phyloP scores from a whole-genome alignment of 2,113 vertebrate genomes.

The Pica pica region DNA sequence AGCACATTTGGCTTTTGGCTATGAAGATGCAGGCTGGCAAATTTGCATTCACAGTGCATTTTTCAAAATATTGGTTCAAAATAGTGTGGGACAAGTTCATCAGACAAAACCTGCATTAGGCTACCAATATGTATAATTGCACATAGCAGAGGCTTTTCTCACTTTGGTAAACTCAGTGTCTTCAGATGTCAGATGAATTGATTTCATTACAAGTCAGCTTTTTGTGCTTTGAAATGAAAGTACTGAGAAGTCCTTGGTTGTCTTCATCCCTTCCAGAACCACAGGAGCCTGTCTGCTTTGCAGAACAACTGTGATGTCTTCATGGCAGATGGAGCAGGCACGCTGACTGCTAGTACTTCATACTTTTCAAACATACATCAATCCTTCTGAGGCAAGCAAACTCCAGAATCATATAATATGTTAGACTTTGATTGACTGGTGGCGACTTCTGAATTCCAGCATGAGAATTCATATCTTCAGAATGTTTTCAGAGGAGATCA shows the following conservation, averaged over 20 bases:
- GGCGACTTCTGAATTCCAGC: background rate
- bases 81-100: background rate
- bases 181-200: background rate
- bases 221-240: background rate
- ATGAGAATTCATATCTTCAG: background rate
- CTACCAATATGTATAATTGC: background rate
- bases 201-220: background rate
- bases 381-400: background rate
- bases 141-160: background rate
- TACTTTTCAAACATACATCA: background rate
- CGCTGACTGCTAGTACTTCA: background rate
- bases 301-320: background rate
- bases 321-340: background rate
- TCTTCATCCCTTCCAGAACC: background rate
- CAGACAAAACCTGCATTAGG: background rate
- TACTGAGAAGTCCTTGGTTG: background rate
- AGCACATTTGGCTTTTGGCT: background rate
- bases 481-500: background rate
- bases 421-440: background rate
- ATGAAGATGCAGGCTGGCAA: background rate
- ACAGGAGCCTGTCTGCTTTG: fast-evolving
- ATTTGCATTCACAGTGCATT: background rate
- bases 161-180: background rate
- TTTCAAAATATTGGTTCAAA: background rate
- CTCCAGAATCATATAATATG: background rate